phyloP scores from a whole-genome alignment of 2,888 invertebrate genomes.

The Cetonia aurata region DNA sequence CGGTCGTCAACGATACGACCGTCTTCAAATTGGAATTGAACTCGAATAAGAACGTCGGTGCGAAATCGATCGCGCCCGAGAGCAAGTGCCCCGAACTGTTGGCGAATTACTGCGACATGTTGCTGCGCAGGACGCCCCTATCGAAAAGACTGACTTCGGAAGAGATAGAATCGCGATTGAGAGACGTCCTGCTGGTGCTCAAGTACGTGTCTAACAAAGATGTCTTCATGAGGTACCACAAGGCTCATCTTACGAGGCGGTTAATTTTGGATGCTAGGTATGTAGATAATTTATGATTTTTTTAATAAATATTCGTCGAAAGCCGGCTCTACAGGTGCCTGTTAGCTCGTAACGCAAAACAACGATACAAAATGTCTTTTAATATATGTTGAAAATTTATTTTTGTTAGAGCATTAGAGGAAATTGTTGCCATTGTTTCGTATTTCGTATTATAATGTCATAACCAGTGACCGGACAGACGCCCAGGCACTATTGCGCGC shows the following conservation, averaged over 20 bases:
- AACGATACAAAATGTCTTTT: too few relatives aligned
- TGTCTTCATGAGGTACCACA: slow-evolving; percentile 99
- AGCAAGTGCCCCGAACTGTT: slow-evolving; percentile 98
- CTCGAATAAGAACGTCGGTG: slow-evolving; percentile 66
- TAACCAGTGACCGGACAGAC: too few relatives aligned
- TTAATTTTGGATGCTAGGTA: slow-evolving; percentile 91
- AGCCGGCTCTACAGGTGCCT: too few relatives aligned
- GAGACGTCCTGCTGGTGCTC: slow-evolving; percentile 93
- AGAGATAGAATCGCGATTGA: slow-evolving; percentile 94
- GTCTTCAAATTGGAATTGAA: slow-evolving; percentile 81
- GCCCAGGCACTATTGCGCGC: too few relatives aligned
- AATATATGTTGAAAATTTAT: too few relatives aligned
- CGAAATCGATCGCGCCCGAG: slow-evolving; percentile 84
- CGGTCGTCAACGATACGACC: slow-evolving; percentile 97
- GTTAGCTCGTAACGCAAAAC: too few relatives aligned
- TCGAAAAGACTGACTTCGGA: slow-evolving; percentile 97
- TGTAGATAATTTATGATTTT: slow-evolving; percentile 20
- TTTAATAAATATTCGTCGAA: too few relatives aligned
- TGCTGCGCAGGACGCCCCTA: slow-evolving; percentile 94
- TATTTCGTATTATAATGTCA: too few relatives aligned
- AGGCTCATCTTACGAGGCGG: slow-evolving; percentile 95
- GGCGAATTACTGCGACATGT: slow-evolving; percentile 99
- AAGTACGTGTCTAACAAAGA: slow-evolving; percentile 99
- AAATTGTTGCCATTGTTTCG: too few relatives aligned
- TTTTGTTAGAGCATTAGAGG: too few relatives aligned